Evolutionary conservation across 2,113 vertebrate species (phyloP).

Genomic region (Progne subis): DNA sequence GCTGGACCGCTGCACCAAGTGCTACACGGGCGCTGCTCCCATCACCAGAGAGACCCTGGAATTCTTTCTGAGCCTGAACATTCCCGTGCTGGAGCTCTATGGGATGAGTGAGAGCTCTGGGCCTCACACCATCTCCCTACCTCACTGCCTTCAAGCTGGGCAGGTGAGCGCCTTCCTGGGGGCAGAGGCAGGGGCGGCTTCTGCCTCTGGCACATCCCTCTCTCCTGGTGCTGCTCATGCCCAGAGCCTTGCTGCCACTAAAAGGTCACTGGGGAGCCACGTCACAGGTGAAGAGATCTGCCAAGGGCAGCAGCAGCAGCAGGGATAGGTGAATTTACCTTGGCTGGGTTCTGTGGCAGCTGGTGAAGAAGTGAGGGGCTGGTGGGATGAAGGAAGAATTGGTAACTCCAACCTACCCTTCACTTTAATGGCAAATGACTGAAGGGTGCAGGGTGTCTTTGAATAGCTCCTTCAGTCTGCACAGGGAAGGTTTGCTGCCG

Average conservation of each 20-base stretch:
- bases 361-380: neutral
- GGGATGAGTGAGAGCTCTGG: slow-evolving; percentile 92
- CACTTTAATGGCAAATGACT: neutral
- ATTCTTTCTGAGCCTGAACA: slow-evolving; percentile 93
- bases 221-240: neutral
- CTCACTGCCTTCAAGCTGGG: slow-evolving; percentile 69
- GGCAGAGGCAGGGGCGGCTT: neutral
- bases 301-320: neutral
- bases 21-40: slow-evolving; percentile 86
- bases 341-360: neutral
- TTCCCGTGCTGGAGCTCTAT: slow-evolving; percentile 86
- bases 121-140: slow-evolving; percentile 80
- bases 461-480: neutral
- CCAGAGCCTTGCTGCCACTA: neutral
- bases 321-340: neutral
- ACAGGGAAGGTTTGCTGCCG: neutral
- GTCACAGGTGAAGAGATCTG: neutral
- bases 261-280: neutral
- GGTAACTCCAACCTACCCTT: neutral
- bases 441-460: neutral
- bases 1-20: slow-evolving; percentile 84
- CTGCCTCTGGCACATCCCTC: neutral
- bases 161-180: slow-evolving; percentile 71
- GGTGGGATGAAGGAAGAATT: neutral
- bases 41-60: slow-evolving; percentile 87